Evolutionary conservation across 2,888 invertebrate species (phyloP).

Genomic region (Coleophora deauratella): DNA sequence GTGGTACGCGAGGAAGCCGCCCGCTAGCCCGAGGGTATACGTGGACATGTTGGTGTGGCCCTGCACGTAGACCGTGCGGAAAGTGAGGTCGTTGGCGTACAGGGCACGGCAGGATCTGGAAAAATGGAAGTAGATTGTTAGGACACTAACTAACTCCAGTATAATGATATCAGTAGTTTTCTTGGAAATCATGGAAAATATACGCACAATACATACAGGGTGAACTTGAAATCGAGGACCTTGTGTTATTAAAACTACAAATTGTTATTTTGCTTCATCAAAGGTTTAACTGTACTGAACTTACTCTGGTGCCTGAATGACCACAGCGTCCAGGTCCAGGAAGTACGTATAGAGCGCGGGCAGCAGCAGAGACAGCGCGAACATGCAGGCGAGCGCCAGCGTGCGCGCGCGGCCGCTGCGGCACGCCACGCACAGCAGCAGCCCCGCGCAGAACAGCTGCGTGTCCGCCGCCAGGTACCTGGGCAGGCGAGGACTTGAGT

Average conservation of each 20-base stretch:
- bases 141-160: too few species aligned
- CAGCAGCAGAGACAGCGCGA: conserved; percentile 30
- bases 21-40: conserved; percentile 50
- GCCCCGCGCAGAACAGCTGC: conserved; percentile 53
- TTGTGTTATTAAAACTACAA: too few species aligned
- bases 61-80: conserved; percentile 44
- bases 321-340: conserved; percentile 47
- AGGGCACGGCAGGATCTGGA: conserved; percentile 42
- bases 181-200: too few species aligned
- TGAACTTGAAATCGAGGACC: too few species aligned
- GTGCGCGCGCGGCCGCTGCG: conserved; percentile 26
- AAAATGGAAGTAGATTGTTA: conserved; percentile 2
- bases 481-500: too few species aligned
- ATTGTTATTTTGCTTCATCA: too few species aligned
- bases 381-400: conserved; percentile 24
- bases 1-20: conserved; percentile 47
- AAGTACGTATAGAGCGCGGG: conserved; percentile 49
- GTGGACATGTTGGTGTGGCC: conserved; percentile 60
- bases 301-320: conserved; percentile 60
- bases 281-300: conserved; percentile 19
- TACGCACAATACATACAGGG: too few species aligned
- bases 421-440: conserved; percentile 42
- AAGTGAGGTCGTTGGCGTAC: conserved; percentile 43
- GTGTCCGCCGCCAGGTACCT: conserved; percentile 68
- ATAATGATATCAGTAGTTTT: too few species aligned